Conservation (phyloP, 2,113 vertebrate genomes). For the Hemichromis elongatus region DNA sequence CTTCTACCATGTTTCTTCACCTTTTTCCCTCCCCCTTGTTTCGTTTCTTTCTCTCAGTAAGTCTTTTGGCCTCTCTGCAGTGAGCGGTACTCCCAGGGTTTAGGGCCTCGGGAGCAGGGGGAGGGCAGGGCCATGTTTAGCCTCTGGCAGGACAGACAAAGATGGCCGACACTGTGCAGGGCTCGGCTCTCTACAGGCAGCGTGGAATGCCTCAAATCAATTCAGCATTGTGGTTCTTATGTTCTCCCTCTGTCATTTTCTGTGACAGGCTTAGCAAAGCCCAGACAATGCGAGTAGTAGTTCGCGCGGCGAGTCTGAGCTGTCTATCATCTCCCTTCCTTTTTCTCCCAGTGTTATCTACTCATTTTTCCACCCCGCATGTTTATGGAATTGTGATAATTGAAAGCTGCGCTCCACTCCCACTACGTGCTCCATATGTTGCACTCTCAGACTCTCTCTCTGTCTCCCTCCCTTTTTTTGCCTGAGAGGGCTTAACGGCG, state of each 20-base stretch:
- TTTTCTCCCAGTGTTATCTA: conserved; percentile 48
- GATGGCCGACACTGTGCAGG: conserved; percentile 51
- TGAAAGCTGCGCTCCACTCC: conserved; percentile 64
- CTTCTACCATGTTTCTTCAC: conserved; percentile 1
- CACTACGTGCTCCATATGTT: conserved; percentile 63
- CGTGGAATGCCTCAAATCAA: conserved; percentile 73
- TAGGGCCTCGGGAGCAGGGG: conserved; percentile 49
- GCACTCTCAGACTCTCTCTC: conserved; percentile 39
- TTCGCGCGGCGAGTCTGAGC: conserved; percentile 23
- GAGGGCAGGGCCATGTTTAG: conserved; percentile 58
- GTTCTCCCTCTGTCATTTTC: conserved; percentile 49
- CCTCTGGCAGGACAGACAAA: conserved; percentile 66
- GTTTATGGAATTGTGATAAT: conserved; percentile 67
- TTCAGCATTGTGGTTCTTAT: conserved; percentile 67
- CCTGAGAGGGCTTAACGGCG: conserved; percentile 70
- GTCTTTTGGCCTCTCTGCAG: conserved; percentile 50
- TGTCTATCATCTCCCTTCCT: conserved; percentile 54
- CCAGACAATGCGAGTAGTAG: conserved; percentile 40
- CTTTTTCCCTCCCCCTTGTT: not conserved
- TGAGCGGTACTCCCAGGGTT: conserved; percentile 57
- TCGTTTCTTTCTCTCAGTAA: conserved; percentile 35
- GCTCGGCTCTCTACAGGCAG: conserved; percentile 53
- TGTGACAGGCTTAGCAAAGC: conserved; percentile 29
- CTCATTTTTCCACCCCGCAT: conserved; percentile 56
- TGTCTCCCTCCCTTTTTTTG: conserved; percentile 38